Conservation (phyloP, 2,797 vertebrate species). For the Myotis findleyi region DNA sequence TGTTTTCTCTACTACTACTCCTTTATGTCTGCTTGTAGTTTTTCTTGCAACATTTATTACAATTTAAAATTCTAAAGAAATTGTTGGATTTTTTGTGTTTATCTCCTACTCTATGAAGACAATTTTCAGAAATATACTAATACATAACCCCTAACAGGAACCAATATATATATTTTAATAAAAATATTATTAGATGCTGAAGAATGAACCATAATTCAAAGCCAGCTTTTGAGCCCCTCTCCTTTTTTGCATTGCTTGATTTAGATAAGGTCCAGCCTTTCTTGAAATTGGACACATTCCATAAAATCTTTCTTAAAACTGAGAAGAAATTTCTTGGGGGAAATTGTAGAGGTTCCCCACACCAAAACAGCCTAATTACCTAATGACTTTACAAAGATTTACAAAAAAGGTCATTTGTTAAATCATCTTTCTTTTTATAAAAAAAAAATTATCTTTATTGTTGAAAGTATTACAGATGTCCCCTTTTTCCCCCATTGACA, state of each 20-base stretch:
- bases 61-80: constrained; percentile 31
- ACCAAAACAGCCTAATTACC: neutral
- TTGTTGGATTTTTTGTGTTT: neutral
- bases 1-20: neutral
- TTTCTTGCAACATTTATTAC: neutral
- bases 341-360: neutral
- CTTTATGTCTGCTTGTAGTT: neutral
- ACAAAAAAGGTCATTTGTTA: constrained; percentile 3
- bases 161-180: neutral
- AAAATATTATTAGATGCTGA: neutral
- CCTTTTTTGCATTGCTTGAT: neutral
- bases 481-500: neutral
- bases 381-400: constrained; percentile 18
- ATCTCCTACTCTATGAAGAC: neutral
- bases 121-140: neutral
- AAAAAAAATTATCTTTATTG: neutral
- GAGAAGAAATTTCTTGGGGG: neutral
- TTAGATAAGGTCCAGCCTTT: neutral
- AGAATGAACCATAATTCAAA: constrained; percentile 34
- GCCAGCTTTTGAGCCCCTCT: neutral
- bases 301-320: constrained; percentile 21
- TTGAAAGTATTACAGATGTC: neutral
- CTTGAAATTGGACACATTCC: neutral
- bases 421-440: constrained; percentile 16
- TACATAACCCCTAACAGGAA: neutral